Evolutionary conservation across 2,888 invertebrate species (phyloP).

Genomic region (Callyntrura guangdongensis): DNA sequence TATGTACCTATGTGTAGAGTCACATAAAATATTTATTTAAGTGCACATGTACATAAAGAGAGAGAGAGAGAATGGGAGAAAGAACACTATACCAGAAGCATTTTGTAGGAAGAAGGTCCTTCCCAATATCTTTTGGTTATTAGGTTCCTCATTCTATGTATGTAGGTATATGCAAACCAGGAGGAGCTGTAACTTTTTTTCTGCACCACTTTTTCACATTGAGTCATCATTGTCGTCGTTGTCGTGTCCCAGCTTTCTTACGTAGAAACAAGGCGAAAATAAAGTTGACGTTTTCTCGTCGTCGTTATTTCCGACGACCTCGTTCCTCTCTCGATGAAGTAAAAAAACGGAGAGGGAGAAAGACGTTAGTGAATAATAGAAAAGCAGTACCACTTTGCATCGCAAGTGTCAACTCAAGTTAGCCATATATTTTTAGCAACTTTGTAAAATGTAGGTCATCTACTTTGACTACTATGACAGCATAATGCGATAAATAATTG

Average conservation of each 20-base stretch:
- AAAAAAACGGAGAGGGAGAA: not conserved
- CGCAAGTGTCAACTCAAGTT: slow-evolving; percentile 63
- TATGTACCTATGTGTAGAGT: not conserved
- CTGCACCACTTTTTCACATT: slow-evolving; percentile 4
- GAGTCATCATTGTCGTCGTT: slow-evolving; percentile 42
- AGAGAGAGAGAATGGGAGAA: not conserved
- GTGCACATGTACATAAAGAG: not conserved
- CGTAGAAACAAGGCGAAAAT: slow-evolving; percentile 31
- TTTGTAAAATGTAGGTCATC: slow-evolving; percentile 60
- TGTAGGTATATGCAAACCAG: not conserved
- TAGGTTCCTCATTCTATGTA: not conserved
- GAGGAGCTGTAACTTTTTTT: not conserved
- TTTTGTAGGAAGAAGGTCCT: too few relatives aligned
- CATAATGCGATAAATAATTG: slow-evolving; percentile 57
- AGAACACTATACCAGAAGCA: too few relatives aligned
- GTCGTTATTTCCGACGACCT: not conserved
- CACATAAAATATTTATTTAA: not conserved
- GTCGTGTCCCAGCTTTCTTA: slow-evolving; percentile 14
- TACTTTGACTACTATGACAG: slow-evolving; percentile 30
- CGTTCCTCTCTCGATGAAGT: not conserved
- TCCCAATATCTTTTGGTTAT: too few relatives aligned
- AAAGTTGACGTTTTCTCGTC: slow-evolving; percentile 24
- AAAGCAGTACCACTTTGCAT: slow-evolving; percentile 59
- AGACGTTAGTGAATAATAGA: not conserved
- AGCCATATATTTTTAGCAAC: slow-evolving; percentile 52